Evolutionary conservation across 1,140 invertebrate genomes (phyloP), one percentile per base, ranked within the genome.

Genomic region (Euwallacea similis): DNA sequence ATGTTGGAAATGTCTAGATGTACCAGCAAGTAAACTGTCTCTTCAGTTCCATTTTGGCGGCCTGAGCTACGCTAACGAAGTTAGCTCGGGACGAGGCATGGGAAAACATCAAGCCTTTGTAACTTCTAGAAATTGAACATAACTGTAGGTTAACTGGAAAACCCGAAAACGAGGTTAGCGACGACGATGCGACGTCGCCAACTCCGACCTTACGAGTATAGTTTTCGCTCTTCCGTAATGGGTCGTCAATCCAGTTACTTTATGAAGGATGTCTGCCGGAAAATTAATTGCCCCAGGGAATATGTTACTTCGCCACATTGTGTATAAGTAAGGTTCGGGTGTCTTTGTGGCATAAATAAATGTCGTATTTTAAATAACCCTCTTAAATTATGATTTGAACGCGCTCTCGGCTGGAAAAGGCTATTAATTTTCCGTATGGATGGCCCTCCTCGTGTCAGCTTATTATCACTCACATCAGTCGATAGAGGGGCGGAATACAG

Each of bases 281-380:
- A 64, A 67, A 72, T 72, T 72, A 72, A 72, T 72, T 67, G 71
- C 71, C 46, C 43, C 44, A 46, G 66, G 64, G 65, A 63, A 64
- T 65, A 71, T 66, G 64, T 66, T 68, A 67, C 69, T 59, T 64
- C 53, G 69, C 62, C 50, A 71, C 63, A 71, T 71, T 71, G 69
- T 71, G 68, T 70, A 60, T 70, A 64, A 70, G 60, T 70, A 15
- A 55, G 50, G 68, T 43, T 64, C 56, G 60, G 41, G 11, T 70
- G 61, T 64, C 68, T 70, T 70, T 64, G 60, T n/a, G 68, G 61
- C 61, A 70, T 64, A 70, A 70, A 70, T 70, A 70, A 70, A 70
- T 64, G 68, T 70, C 68, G 42, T 47, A 61, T 46, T 70, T 70
- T 70, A 64, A 64, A 70, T 70, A 70, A 64, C 68, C 59, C 68